Conservation (phyloP, 2,888 invertebrate genomes). For the Dermolepida albohirtum region DNA sequence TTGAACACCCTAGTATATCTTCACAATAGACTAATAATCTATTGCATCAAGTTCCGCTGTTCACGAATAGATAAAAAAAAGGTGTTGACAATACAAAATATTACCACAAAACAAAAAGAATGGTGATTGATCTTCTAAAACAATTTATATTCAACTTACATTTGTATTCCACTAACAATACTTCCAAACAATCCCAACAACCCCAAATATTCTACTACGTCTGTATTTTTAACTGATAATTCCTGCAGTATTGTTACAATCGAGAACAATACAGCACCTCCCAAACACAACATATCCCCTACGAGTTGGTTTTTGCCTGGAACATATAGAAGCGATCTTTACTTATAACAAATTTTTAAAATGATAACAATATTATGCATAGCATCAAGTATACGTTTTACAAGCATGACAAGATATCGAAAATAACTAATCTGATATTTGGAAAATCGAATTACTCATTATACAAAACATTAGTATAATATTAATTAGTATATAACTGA, state of each 20-base stretch:
- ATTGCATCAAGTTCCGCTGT: background rate
- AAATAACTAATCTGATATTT: background rate
- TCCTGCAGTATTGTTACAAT: conserved; percentile 86
- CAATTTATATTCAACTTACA: conserved; percentile 69
- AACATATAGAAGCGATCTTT: conserved; percentile 46
- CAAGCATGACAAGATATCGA: background rate
- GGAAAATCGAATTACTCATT: too few relatives aligned
- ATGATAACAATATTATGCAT: background rate
- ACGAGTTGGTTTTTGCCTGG: conserved; percentile 82
- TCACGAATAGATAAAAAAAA: too few relatives aligned
- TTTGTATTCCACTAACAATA: conserved; percentile 80
- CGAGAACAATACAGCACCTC: conserved; percentile 82
- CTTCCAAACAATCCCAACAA: conserved; percentile 85
- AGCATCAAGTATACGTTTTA: too few relatives aligned
- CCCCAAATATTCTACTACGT: conserved; percentile 84
- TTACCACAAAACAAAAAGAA: too few relatives aligned
- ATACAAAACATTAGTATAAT: too few relatives aligned
- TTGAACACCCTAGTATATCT: too few relatives aligned
- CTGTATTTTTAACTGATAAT: conserved; percentile 81
- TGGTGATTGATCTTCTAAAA: too few relatives aligned
- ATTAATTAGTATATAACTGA: too few relatives aligned
- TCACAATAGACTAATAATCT: background rate
- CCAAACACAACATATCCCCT: conserved; percentile 85
- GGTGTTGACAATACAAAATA: background rate
- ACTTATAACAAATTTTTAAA: background rate